Conservation (phyloP, 2,797 vertebrate genomes). For the Molossus alvarezi region DNA sequence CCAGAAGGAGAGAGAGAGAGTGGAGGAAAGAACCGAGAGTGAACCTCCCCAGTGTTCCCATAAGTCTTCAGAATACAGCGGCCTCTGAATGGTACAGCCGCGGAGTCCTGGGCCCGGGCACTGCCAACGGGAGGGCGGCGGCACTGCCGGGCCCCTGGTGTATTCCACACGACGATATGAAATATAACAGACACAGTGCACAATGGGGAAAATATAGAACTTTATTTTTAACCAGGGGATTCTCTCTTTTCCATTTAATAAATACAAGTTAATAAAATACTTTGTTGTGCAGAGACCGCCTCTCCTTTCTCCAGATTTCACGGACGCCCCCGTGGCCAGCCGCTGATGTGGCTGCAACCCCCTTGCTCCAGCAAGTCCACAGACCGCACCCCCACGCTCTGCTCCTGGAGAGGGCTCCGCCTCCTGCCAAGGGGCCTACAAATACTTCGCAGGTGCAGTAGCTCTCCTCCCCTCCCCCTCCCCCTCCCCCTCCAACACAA, state of each 20-base stretch:
- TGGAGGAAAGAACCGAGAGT: background rate
- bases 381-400: background rate
- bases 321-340: background rate
- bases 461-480: too few relatives aligned
- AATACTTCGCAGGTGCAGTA: conserved; percentile 75
- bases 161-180: background rate
- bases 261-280: conserved; percentile 87
- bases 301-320: background rate
- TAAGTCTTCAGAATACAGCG: background rate
- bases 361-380: background rate
- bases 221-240: conserved; percentile 88
- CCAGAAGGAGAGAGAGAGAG: background rate
- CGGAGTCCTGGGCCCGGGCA: background rate
- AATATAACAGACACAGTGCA: background rate
- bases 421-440: conserved; percentile 48
- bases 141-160: fast-evolving
- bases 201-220: conserved; percentile 83
- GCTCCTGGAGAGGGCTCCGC: background rate
- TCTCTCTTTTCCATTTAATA: conserved; percentile 77
- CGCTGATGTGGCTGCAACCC: fast-evolving
- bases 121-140: background rate
- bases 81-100: background rate
- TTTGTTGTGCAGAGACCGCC: conserved; percentile 66
- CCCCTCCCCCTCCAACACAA: conserved; percentile 7
- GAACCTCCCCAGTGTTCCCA: background rate